phyloP scores from a whole-genome alignment of 2,888 invertebrate genomes.

The Cheilosia grossa region DNA sequence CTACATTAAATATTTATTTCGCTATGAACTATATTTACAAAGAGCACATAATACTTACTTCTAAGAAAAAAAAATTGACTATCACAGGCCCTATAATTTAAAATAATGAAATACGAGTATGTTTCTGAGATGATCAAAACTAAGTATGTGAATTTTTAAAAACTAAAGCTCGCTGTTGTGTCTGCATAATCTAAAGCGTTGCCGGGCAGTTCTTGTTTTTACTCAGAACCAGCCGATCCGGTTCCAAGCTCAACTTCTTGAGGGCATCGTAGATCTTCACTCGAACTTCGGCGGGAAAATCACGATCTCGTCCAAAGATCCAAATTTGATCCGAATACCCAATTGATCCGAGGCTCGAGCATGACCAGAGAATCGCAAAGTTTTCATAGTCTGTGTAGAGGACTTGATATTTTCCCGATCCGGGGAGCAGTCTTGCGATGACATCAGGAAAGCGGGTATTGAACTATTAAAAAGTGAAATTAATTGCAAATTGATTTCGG shows the following conservation, averaged over 20 bases:
- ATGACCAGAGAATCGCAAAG: slow-evolving; percentile 90
- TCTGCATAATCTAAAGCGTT: slow-evolving; percentile 74
- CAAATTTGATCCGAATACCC: slow-evolving; percentile 88
- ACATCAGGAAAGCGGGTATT: slow-evolving; percentile 87
- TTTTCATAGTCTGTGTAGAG: slow-evolving; percentile 89
- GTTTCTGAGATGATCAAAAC: slow-evolving; percentile 31
- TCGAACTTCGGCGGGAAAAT: slow-evolving; percentile 87
- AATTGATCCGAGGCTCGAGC: slow-evolving; percentile 86
- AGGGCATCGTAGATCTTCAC: slow-evolving; percentile 87
- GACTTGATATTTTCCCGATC: slow-evolving; percentile 89
- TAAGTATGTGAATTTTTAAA: slow-evolving; percentile 8
- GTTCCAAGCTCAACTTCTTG: slow-evolving; percentile 86
- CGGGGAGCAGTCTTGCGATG: slow-evolving; percentile 88
- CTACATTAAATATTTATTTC: slow-evolving; percentile 47
- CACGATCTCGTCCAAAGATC: slow-evolving; percentile 87
- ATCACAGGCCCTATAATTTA: slow-evolving; percentile 66
- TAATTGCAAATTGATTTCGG: background rate
- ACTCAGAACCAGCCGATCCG: slow-evolving; percentile 88
- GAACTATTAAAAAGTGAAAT: slow-evolving; percentile 82
- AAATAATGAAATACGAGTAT: slow-evolving; percentile 18
- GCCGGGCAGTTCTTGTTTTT: slow-evolving; percentile 87
- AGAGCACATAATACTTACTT: slow-evolving; percentile 29
- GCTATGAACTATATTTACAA: slow-evolving; percentile 49
- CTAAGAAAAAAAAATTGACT: slow-evolving; percentile 60
- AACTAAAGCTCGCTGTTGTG: slow-evolving; percentile 22